Conservation (phyloP, 2,888 invertebrate genomes). For the Mechanitis messenoides region DNA sequence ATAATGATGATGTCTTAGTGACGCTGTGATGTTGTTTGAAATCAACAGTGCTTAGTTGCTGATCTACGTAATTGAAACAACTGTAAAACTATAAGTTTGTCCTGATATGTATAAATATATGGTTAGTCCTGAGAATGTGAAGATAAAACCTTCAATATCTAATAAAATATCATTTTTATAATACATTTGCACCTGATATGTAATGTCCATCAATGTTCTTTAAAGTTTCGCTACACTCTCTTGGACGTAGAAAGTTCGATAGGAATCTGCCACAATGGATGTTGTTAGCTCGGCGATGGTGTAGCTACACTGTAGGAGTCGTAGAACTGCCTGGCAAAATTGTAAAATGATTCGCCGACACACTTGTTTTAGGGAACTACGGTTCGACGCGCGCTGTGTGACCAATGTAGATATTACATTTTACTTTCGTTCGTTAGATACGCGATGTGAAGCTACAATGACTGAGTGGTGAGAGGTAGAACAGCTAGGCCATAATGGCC, state of each 20-base stretch:
- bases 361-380: slow-evolving; percentile 55
- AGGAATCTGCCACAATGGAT: slow-evolving; percentile 32
- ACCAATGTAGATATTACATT: slow-evolving; percentile 40
- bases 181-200: slow-evolving; percentile 51
- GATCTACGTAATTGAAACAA: no score
- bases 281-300: not conserved
- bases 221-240: slow-evolving; percentile 49
- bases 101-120: not conserved
- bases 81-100: no score
- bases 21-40: no score
- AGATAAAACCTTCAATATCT: slow-evolving; percentile 6
- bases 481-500: slow-evolving; percentile 10
- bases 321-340: slow-evolving; percentile 19
- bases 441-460: slow-evolving; percentile 34
- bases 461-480: slow-evolving; percentile 23
- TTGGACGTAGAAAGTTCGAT: slow-evolving; percentile 43
- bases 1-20: no score
- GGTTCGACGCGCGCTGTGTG: slow-evolving; percentile 65
- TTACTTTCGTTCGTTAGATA: slow-evolving; percentile 60
- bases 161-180: slow-evolving; percentile 5
- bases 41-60: no score
- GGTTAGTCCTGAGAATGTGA: not conserved
- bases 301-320: slow-evolving; percentile 25
- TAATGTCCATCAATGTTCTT: slow-evolving; percentile 51
- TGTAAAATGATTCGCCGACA: slow-evolving; percentile 29